Conservation (phyloP, 2,797 vertebrate species). For the Loriculus beryllinus region DNA sequence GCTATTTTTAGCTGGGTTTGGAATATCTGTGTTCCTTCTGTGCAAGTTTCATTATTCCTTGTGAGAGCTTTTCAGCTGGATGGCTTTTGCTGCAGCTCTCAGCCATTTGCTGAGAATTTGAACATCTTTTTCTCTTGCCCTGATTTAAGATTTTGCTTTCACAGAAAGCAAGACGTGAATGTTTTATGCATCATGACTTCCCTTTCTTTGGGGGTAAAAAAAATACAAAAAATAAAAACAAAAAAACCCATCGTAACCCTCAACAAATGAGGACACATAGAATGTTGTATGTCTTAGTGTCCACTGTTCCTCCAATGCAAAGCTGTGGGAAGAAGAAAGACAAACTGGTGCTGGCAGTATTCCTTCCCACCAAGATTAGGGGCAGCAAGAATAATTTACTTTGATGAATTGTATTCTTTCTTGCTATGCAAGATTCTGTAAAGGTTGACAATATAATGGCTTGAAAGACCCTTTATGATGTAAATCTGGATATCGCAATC, state of each 20-base stretch:
- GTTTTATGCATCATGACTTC: not conserved
- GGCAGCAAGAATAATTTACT: constrained; percentile 30
- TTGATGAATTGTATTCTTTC: constrained; percentile 40
- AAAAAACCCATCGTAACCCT: not conserved
- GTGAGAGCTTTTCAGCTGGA: not conserved
- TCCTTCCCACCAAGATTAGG: constrained; percentile 52
- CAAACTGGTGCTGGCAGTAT: not conserved
- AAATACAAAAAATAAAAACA: not conserved
- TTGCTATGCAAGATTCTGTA: not conserved
- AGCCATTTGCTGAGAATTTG: not conserved
- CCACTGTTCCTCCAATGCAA: not conserved
- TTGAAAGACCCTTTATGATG: constrained; percentile 50
- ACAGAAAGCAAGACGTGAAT: not conserved
- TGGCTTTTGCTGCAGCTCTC: not conserved
- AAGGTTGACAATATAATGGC: constrained; percentile 9
- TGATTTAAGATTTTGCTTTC: not conserved
- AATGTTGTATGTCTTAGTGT: not conserved
- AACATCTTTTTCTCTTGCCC: not conserved
- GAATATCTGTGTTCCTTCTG: not conserved
- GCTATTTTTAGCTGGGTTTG: not conserved
- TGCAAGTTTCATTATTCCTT: not conserved
- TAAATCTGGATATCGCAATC: constrained; percentile 39
- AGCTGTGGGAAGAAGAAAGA: not conserved
- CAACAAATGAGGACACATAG: not conserved
- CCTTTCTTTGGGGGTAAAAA: not conserved